A percentile compares a stretch with the other conserved stretches of the same genome.
These are phyloP conservation scores for Allolobophora icterica DNA, from an alignment of 2,888 invertebrate species.

Conservation along the genomic window DNA sequence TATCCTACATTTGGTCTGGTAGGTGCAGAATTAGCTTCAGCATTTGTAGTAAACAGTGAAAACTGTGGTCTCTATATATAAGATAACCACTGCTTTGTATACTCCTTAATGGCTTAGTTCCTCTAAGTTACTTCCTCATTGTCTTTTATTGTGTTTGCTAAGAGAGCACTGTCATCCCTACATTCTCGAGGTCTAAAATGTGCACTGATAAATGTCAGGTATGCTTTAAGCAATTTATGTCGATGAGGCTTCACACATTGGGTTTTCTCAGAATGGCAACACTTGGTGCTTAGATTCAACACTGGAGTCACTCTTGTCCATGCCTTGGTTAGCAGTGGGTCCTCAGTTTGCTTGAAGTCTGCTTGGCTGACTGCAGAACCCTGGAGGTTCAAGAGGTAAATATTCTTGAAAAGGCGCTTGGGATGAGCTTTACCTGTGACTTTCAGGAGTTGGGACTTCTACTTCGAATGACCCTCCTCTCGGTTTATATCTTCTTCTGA, in stretches of 20 bases:
- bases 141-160: background rate
- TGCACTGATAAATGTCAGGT: background rate
- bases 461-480: no score
- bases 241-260: background rate
- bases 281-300: background rate
- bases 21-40: background rate
- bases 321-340: background rate
- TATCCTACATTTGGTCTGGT: background rate
- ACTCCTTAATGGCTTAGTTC: background rate
- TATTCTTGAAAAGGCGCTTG: no score
- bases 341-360: background rate
- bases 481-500: no score
- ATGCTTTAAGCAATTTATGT: background rate
- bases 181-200: background rate
- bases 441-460: no score
- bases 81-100: background rate
- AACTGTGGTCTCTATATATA: background rate
- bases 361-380: background rate
- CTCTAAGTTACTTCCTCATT: background rate
- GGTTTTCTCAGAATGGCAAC: background rate
- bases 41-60: background rate
- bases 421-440: no score
- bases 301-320: background rate
- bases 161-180: background rate
- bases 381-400: no score